phyloP scores from a whole-genome alignment of 2,888 invertebrate genomes.

The Lasioglossum leucozonium region DNA sequence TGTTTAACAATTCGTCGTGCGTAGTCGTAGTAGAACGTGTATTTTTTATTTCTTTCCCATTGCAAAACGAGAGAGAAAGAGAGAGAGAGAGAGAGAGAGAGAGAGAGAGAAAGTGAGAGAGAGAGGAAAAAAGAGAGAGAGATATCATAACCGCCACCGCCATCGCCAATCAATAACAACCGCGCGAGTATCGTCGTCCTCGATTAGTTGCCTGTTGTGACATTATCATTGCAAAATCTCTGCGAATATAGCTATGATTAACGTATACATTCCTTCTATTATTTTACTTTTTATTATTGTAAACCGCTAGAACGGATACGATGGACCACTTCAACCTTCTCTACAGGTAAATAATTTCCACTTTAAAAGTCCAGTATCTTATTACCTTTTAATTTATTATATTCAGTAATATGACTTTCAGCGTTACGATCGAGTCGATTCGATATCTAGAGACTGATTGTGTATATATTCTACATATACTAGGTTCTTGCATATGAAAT shows the following conservation, averaged over 20 bases:
- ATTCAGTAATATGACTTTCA: constrained; percentile 46
- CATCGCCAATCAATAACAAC: not conserved
- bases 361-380: constrained; percentile 44
- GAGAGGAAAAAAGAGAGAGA: not conserved
- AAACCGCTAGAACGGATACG: constrained; percentile 63
- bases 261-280: constrained; percentile 57
- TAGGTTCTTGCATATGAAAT: not conserved
- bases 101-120: not conserved
- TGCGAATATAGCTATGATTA: constrained; percentile 30
- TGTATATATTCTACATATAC: not conserved
- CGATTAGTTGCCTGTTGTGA: constrained; percentile 10
- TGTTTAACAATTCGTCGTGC: not conserved
- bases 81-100: not conserved
- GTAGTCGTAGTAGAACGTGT: not conserved
- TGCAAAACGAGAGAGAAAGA: not conserved
- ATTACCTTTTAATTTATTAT: constrained; percentile 28
- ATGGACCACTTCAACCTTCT: constrained; percentile 61
- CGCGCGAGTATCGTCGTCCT: not conserved
- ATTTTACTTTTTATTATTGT: constrained; percentile 61
- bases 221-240: constrained; percentile 26
- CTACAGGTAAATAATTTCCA: constrained; percentile 59
- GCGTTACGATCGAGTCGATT: constrained; percentile 21
- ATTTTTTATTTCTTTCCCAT: not conserved
- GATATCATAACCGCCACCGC: not conserved
- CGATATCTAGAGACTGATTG: not conserved